phyloP scores from a whole-genome alignment of 2,888 invertebrate genomes.

The Liopterus haemorrhoidalis region DNA sequence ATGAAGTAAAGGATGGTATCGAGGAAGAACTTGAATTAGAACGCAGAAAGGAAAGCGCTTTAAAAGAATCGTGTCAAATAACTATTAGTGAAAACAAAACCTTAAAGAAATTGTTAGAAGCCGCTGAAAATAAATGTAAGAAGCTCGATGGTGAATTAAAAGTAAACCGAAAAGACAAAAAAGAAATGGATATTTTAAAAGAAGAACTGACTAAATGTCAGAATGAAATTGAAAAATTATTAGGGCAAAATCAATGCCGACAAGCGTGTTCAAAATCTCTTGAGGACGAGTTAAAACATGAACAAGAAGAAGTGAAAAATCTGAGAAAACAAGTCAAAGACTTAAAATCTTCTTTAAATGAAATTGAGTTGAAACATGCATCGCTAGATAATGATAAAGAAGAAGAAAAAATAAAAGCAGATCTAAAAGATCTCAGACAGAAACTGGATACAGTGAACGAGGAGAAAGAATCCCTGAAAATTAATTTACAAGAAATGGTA shows the following conservation, averaged over 20 bases:
- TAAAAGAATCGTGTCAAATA: constrained; percentile 44
- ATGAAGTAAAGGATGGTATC: too few species aligned
- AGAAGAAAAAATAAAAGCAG: constrained; percentile 31
- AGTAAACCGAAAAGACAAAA: constrained; percentile 45
- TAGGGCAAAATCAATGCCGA: constrained; percentile 40
- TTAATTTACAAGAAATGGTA: constrained; percentile 32
- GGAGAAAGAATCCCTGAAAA: constrained; percentile 30
- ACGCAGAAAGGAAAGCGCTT: constrained; percentile 40
- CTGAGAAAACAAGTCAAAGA: constrained; percentile 27
- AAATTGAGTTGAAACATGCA: constrained; percentile 7
- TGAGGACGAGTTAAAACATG: constrained; percentile 20
- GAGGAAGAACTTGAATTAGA: constrained; percentile 37
- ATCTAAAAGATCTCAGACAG: constrained; percentile 39
- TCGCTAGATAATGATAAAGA: too few species aligned
- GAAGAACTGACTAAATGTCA: constrained; percentile 45
- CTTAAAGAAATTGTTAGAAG: constrained; percentile 12
- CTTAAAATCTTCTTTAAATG: constrained; percentile 11
- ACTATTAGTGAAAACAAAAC: too few species aligned
- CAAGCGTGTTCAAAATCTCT: constrained; percentile 10
- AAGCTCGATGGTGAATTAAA: constrained; percentile 50
- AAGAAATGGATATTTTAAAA: constrained; percentile 46
- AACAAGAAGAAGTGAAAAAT: constrained; percentile 21
- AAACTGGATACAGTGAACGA: constrained; percentile 40
- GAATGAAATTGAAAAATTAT: constrained; percentile 38
- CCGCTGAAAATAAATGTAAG: constrained; percentile 3